Evolutionary conservation across 1,140 invertebrate species (phyloP).

Genomic region (Sesamia nonagrioides): DNA sequence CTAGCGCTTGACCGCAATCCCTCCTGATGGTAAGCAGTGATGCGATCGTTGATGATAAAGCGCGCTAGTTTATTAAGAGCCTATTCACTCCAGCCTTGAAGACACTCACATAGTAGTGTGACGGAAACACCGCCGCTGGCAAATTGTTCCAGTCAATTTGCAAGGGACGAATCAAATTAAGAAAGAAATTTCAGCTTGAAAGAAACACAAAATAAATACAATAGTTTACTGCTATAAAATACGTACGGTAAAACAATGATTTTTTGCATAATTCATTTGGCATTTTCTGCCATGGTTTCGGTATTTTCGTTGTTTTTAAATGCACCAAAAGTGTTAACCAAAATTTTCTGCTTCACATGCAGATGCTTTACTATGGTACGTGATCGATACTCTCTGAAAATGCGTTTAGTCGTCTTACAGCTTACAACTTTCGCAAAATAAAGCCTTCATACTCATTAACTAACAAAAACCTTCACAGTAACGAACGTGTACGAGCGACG

Average conservation of each 20-base stretch:
- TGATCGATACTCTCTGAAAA: background rate
- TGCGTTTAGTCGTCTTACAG: background rate
- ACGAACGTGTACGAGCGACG: conserved; percentile 22
- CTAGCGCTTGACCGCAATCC: too few species aligned
- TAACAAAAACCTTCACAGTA: conserved; percentile 18
- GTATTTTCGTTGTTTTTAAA: too few species aligned
- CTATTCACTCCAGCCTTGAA: too few species aligned
- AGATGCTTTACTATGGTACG: background rate
- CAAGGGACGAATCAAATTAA: background rate
- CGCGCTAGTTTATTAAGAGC: too few species aligned
- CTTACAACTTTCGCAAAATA: background rate
- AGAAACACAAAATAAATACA: conserved; percentile 4
- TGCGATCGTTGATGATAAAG: too few species aligned
- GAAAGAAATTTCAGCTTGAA: background rate
- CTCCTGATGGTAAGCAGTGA: too few species aligned
- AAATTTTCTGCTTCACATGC: background rate
- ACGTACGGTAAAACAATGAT: background rate
- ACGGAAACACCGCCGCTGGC: too few species aligned
- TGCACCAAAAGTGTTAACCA: too few species aligned
- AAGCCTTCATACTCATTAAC: background rate
- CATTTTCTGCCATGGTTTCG: too few species aligned
- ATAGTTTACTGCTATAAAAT: background rate
- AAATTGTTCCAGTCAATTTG: too few species aligned
- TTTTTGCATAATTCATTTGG: background rate
- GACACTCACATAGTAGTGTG: too few species aligned